These are phyloP conservation scores for Halocynthia aurantium DNA, from an alignment of 23 tunicate genomes.

Conservation along the genomic window DNA sequence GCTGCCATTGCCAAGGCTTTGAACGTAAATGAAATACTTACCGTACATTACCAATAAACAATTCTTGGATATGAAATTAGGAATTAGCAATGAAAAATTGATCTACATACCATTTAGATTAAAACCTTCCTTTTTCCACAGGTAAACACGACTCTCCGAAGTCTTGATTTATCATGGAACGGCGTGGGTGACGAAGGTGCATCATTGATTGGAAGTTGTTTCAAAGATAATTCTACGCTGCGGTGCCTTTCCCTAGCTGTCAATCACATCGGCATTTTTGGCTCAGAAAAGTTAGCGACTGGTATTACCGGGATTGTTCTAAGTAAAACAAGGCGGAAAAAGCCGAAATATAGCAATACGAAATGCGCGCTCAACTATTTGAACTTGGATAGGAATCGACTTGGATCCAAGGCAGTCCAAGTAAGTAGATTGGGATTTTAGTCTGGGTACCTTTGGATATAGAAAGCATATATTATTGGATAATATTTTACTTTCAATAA, in stretches of 20 bases:
- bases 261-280: conserved; percentile 74
- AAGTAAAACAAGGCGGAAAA: conserved; percentile 36
- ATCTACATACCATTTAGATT: too few relatives aligned
- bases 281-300: conserved; percentile 46
- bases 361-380: conserved; percentile 34
- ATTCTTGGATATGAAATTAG: too few relatives aligned
- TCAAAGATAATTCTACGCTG: conserved; percentile 47
- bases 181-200: conserved; percentile 88
- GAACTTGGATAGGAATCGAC: conserved; percentile 57
- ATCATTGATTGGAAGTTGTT: conserved; percentile 39
- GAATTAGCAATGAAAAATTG: too few relatives aligned
- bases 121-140: neutral
- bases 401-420: conserved; percentile 43
- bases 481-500: too few relatives aligned
- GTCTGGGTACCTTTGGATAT: too few relatives aligned
- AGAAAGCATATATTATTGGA: too few relatives aligned
- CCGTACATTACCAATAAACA: too few relatives aligned
- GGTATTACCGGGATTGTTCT: conserved; percentile 44
- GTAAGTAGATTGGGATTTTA: conserved; percentile 14
- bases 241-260: conserved; percentile 66
- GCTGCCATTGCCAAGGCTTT: conserved; percentile 59
- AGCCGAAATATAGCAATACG: conserved; percentile 20
- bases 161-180: conserved; percentile 74
- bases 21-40: conserved; percentile 24
- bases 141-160: conserved; percentile 41